Conservation (phyloP, 2,113 vertebrate species). For the Clarias gariepinus region DNA sequence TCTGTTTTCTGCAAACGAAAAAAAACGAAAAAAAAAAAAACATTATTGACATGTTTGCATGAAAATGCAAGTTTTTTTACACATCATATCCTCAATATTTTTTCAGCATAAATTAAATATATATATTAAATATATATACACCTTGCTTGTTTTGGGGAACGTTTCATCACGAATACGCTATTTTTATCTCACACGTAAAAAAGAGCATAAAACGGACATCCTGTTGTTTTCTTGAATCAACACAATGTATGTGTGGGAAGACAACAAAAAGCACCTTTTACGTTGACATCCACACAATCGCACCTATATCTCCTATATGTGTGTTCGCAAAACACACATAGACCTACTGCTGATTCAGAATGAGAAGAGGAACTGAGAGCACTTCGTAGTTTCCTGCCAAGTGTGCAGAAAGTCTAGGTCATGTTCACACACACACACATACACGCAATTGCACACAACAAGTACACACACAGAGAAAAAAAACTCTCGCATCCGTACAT, state of each 20-base stretch:
- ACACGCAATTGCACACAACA: slow-evolving; percentile 26
- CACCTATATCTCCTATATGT: slow-evolving; percentile 32
- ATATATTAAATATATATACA: too few species aligned
- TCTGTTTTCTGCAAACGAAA: slow-evolving; percentile 26
- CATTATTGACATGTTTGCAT: not conserved
- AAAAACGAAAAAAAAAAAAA: too few species aligned
- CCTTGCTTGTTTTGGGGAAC: not conserved
- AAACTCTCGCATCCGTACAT: slow-evolving; percentile 68
- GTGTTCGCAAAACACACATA: slow-evolving; percentile 36
- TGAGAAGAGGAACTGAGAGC: slow-evolving; percentile 92
- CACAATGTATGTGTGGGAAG: slow-evolving; percentile 61
- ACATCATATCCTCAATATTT: not conserved
- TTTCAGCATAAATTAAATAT: not conserved
- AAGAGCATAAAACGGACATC: slow-evolving; percentile 62
- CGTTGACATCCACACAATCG: slow-evolving; percentile 36
- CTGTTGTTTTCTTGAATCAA: slow-evolving; percentile 70
- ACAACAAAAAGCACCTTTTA: slow-evolving; percentile 58
- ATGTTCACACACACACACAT: slow-evolving; percentile 59
- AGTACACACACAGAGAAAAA: slow-evolving; percentile 19
- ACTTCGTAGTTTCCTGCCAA: slow-evolving; percentile 86
- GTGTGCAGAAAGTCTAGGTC: slow-evolving; percentile 78
- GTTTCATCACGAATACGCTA: slow-evolving; percentile 24
- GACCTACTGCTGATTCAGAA: slow-evolving; percentile 77
- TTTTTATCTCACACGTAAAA: slow-evolving; percentile 54
- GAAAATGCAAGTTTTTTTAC: not conserved